Base-by-base conservation (phyloP, 1,140 invertebrate genomes). In the Dendrolimus punctatus region DNA sequence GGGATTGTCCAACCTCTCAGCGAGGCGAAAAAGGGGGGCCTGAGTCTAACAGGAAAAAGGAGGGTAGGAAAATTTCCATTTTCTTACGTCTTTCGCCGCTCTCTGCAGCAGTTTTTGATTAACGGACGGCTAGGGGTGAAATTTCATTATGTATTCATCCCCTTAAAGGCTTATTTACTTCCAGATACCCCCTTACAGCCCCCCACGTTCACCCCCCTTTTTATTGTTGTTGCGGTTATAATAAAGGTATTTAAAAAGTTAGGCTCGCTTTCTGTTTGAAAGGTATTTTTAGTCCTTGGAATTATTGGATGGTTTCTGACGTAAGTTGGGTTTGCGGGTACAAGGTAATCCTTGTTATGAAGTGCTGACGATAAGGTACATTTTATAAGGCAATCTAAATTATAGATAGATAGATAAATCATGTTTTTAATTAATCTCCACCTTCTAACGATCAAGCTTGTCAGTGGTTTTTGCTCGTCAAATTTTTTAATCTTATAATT, bases 21-120 rank as follows among this genome's bases (percentile, higher is more conserved):
- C 58, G 64, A 64, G 63, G 68, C 64, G 64, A 72, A 53, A 53
- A 64, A 74, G 71, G 71, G 60, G 72, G 64, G 23, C 23, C 23
- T 44, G 51, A 68, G 69, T 57, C 60, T 72, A 76, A 83, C 81
- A 85, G 80, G 80, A 85, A 83, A 83, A 85, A 83, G 80, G 82
- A 85, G 80, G 82, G 82, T 76, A 72, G 80, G 75, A 83, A 85
- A 85, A 85, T 85, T 85, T 85, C 82, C 82, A 85, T 85, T 85
- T 85, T 85, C 82, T 85, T 85, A 72, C 76, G 78, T 83, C 77
- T 83, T 82, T 82, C 71, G 55, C 64, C 62, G 61, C 66, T 55
- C 70, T 80, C 73, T 81, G 78, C 81, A 80, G 73, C 80, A 84
- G 73, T 82, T 85, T 85, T 85, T 85, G 82, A 85, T 83, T 83